Evolutionary conservation across 2,113 vertebrate genomes (phyloP).

Genomic region (Ctenomys sociabilis): DNA sequence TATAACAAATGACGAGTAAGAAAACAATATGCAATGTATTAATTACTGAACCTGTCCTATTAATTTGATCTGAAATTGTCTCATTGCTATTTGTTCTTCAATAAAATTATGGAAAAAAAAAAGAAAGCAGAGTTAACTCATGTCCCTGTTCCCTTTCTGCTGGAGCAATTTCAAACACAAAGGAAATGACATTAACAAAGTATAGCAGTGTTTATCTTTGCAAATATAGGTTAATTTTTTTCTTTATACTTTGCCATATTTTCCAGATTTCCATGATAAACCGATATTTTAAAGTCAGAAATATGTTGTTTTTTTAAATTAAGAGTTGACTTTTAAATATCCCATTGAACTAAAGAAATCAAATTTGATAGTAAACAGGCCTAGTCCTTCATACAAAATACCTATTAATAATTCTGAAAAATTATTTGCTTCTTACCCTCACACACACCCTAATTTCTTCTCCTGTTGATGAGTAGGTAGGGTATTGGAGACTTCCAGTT

Average conservation of each 20-base stretch:
- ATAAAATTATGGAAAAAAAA: too few relatives aligned
- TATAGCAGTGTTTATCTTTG: slow-evolving; percentile 17
- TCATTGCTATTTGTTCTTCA: too few relatives aligned
- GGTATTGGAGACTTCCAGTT: slow-evolving; percentile 68
- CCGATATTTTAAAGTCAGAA: slow-evolving; percentile 58
- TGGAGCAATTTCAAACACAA: slow-evolving; percentile 46
- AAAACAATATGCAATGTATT: too few relatives aligned
- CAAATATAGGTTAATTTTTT: slow-evolving; percentile 34
- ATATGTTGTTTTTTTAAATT: slow-evolving; percentile 30
- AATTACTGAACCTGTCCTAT: too few relatives aligned
- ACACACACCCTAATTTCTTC: slow-evolving; percentile 40
- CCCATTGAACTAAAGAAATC: slow-evolving; percentile 40
- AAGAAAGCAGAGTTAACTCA: slow-evolving; percentile 42
- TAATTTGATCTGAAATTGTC: too few relatives aligned
- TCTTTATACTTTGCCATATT: slow-evolving; percentile 31
- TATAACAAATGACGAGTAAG: too few relatives aligned
- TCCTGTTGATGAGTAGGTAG: slow-evolving; percentile 66
- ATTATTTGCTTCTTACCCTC: slow-evolving; percentile 64
- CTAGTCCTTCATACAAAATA: slow-evolving; percentile 59
- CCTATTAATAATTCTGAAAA: slow-evolving; percentile 66
- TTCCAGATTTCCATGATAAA: slow-evolving; percentile 36
- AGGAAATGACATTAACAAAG: not conserved
- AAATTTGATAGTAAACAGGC: slow-evolving; percentile 53
- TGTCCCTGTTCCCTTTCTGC: not conserved
- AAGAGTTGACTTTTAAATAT: slow-evolving; percentile 65